Evolutionary conservation across 2,113 vertebrate genomes (phyloP).

Genomic region (Pseudorasbora parva): DNA sequence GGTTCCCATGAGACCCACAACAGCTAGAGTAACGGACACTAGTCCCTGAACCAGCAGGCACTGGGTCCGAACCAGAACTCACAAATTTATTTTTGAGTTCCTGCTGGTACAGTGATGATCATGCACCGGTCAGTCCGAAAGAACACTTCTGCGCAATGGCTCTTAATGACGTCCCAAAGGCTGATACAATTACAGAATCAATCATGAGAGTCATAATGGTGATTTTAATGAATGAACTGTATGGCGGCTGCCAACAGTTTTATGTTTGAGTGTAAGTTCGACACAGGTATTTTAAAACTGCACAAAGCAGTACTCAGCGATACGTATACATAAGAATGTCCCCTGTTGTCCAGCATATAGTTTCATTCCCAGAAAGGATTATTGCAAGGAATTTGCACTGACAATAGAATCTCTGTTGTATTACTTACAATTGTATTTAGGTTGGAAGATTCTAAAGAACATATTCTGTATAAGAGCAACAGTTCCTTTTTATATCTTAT

Average conservation of each 20-base stretch:
- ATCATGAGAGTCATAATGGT: not conserved
- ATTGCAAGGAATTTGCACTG: not conserved
- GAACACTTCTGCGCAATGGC: conserved; percentile 12
- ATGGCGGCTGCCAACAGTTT: not conserved
- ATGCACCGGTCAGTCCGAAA: not conserved
- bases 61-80: conserved; percentile 10
- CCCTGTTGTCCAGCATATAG: conserved; percentile 1
- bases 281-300: not conserved
- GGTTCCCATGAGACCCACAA: conserved; percentile 62
- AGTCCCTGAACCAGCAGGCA: conserved; percentile 49
- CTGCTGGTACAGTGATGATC: conserved; percentile 13
- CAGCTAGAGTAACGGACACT: conserved; percentile 47
- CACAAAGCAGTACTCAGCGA: not conserved
- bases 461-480: not conserved
- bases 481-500: not conserved
- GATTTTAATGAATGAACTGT: not conserved
- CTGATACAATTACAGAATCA: not conserved
- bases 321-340: not conserved
- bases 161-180: conserved; percentile 12
- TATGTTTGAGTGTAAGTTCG: conserved; percentile 1
- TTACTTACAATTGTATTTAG: conserved; percentile 13
- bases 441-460: conserved; percentile 20
- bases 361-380: conserved; percentile 17
- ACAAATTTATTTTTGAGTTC: not conserved
- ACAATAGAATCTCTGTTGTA: not conserved